These are phyloP conservation scores for Hybognathus amarus DNA, from an alignment of 2,797 vertebrate genomes.

Conservation along the genomic window DNA sequence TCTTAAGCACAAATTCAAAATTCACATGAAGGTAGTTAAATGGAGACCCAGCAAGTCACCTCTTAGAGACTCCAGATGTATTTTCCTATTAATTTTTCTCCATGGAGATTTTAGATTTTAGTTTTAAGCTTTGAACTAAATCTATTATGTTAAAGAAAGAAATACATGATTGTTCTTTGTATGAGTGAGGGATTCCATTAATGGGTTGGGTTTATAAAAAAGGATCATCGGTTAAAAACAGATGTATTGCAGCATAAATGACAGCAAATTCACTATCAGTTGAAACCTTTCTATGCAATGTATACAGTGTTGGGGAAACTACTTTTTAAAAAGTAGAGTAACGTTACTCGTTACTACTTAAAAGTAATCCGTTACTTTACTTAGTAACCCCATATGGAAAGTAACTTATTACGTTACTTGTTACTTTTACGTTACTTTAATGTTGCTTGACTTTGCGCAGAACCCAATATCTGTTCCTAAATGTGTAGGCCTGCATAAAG, in stretches of 20 bases:
- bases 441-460: too few relatives aligned
- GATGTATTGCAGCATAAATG: not conserved
- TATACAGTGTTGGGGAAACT: too few relatives aligned
- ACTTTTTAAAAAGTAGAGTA: too few relatives aligned
- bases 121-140: not conserved
- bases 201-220: not conserved
- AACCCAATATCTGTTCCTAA: too few relatives aligned
- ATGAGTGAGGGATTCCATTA: not conserved
- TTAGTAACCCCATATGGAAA: too few relatives aligned
- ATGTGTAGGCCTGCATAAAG: too few relatives aligned
- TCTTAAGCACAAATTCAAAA: not conserved
- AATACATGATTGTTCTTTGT: not conserved
- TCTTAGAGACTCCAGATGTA: not conserved
- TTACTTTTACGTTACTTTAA: too few relatives aligned
- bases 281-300: not conserved
- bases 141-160: not conserved
- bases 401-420: too few relatives aligned
- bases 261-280: not conserved
- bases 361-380: too few relatives aligned
- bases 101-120: not conserved
- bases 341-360: too few relatives aligned
- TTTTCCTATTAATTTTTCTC: conserved; percentile 11
- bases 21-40: not conserved
- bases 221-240: not conserved
- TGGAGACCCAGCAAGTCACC: conserved; percentile 1